phyloP scores from a whole-genome alignment of 2,888 invertebrate genomes.

The Dryomyza anilis region DNA sequence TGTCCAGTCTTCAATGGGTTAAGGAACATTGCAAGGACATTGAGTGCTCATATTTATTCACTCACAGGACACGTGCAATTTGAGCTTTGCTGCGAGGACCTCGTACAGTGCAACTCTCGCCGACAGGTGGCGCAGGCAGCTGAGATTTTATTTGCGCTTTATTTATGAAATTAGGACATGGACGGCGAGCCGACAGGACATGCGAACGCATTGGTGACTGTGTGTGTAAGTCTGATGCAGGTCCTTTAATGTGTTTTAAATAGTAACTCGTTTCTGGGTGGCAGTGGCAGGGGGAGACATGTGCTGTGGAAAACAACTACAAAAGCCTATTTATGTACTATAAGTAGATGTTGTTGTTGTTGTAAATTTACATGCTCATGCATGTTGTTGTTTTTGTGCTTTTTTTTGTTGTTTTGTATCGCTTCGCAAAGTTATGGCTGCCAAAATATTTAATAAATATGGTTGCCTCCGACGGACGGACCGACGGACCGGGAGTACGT shows the following conservation, averaged over 20 bases:
- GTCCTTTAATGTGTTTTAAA: not conserved
- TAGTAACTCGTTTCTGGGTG: not conserved
- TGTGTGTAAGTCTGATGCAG: not conserved
- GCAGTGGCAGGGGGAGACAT: not conserved
- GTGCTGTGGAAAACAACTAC: too few relatives aligned
- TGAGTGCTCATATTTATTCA: too few relatives aligned
- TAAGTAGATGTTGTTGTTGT: too few relatives aligned
- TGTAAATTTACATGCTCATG: too few relatives aligned
- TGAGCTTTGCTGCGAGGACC: not conserved
- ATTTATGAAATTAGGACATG: slow-evolving; percentile 22
- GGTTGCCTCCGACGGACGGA: not conserved
- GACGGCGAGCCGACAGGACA: not conserved
- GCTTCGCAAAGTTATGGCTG: slow-evolving; percentile 19
- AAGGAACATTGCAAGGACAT: too few relatives aligned
- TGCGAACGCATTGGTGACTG: not conserved
- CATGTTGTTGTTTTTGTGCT: not conserved
- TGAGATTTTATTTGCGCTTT: not conserved
- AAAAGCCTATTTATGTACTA: too few relatives aligned
- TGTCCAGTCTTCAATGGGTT: too few relatives aligned
- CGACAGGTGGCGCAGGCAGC: not conserved
- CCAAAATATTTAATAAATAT: slow-evolving; percentile 20
- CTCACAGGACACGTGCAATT: not conserved
- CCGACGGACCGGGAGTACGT: not conserved
- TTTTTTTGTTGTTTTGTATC: not conserved
- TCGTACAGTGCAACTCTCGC: not conserved